Percentiles rank a stretch among this genome's conserved stretches.
Conservation (phyloP, 64 coral and sea anemone species). For the Actinia equina region DNA sequence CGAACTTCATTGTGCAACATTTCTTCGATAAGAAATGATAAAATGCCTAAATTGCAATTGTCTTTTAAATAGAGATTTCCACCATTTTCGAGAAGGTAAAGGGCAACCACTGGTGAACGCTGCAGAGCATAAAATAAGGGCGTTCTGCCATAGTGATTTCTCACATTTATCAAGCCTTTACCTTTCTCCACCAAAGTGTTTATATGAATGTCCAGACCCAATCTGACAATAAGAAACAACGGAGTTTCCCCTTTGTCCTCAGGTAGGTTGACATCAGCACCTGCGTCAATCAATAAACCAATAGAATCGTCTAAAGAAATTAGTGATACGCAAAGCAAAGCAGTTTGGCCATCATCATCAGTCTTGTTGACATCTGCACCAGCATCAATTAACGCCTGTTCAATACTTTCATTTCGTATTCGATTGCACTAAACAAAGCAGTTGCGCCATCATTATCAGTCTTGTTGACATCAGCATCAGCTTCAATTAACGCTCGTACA, state of each 20-base stretch:
- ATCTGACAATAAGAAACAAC: neutral
- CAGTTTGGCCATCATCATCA: neutral
- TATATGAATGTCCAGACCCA: no score
- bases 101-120: neutral
- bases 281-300: no score
- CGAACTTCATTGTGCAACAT: neutral
- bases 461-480: slow-evolving; percentile 5
- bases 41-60: neutral
- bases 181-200: neutral
- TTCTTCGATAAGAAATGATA: neutral
- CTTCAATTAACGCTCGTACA: neutral
- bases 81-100: neutral
- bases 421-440: neutral
- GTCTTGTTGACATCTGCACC: neutral
- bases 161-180: neutral
- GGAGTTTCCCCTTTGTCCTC: neutral
- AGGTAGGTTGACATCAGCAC: neutral
- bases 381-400: neutral
- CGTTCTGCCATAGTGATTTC: slow-evolving; percentile 10
- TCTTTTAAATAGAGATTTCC: neutral
- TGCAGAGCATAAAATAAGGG: neutral
- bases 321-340: neutral
- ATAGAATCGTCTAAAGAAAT: no score
- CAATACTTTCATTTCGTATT: neutral
- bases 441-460: neutral